These are phyloP conservation scores for Nylanderia fulva DNA, from an alignment of 1,140 invertebrate species.

Conservation along the genomic window DNA sequence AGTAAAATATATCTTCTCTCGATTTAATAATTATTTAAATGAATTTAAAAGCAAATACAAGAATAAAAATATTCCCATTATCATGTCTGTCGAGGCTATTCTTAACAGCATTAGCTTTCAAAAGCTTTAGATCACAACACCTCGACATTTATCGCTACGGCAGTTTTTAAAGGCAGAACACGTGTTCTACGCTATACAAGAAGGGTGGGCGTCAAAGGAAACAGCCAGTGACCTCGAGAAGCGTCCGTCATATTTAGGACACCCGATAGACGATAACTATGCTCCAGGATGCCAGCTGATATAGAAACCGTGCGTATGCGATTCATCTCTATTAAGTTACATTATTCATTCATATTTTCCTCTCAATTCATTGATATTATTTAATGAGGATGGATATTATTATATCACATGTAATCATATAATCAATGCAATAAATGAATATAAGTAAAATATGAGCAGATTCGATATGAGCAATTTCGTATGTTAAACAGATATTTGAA, in stretches of 20 bases:
- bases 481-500: not conserved
- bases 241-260: constrained; percentile 82
- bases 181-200: constrained; percentile 46
- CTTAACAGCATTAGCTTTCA: not conserved
- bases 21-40: not conserved
- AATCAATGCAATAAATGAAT: not conserved
- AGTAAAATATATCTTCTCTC: not conserved
- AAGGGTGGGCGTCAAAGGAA: constrained; percentile 82
- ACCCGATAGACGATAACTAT: constrained; percentile 81
- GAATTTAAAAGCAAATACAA: not conserved
- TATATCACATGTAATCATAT: not conserved
- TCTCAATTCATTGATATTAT: constrained; percentile 34
- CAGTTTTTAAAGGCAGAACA: constrained; percentile 68
- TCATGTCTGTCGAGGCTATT: not conserved
- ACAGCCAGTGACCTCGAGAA: constrained; percentile 82
- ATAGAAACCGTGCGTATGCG: constrained; percentile 78
- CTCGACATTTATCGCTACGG: constrained; percentile 2
- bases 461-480: no score
- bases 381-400: not conserved
- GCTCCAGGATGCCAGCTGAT: constrained; percentile 83
- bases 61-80: not conserved
- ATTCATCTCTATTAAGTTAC: constrained; percentile 75
- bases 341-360: constrained; percentile 68
- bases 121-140: constrained; percentile 16
- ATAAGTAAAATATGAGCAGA: not conserved